Base-by-base conservation (phyloP, 2,888 invertebrate genomes). In the Thyatira batis region DNA sequence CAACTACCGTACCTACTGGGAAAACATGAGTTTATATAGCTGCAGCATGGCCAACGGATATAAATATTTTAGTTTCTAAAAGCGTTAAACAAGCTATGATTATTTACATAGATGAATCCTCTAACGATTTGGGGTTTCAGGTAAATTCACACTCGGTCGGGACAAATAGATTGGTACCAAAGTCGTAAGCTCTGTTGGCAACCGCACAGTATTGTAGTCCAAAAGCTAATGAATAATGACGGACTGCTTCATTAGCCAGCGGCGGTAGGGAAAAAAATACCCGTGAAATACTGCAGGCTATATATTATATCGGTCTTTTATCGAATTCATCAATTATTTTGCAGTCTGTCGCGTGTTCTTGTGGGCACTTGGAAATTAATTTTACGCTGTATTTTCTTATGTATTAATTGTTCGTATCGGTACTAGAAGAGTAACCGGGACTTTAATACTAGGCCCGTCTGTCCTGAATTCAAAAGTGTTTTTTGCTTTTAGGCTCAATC, bases 221-320 rank as follows among this genome's bases (percentile, higher is more conserved):
- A 23, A 20, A 21, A 45, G 21, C 21, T 67, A 67, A 67, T 71
- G 67, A 69, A 69, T 65, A 64, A 60, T 58, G 69, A 72, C 67
- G 39, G 53, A 71, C 67, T 59, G 65, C 71, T 73, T 73, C 71
- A 71, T 73, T 73, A 71, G 65, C 49, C 56, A 55, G 61, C 60
- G 59, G 53, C 43, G 58, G 45, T 54, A 56, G 60, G 60, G 66
- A 64, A 61, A 64, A 67, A 69, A 61, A 64, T 58, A 57, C 53
- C 54, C 20, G 57, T 13, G 6, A 33, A 17, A 17, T 39, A 39
- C 39, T 8, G 8, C 39, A n/a, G 39, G 17, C 39, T 39, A 39
- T 39, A n/a, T 33, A 5, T 33, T 33, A 33, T 13, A 33, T 33
- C 33, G 5, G 13, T 39, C 17, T 17, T 39, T 39, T 17, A 39